Percentiles rank a stretch among this genome's conserved stretches.
These are phyloP conservation scores for Caenorhabditis briggsae DNA, from an alignment of 1,140 invertebrate genomes.

Conservation along the genomic window DNA sequence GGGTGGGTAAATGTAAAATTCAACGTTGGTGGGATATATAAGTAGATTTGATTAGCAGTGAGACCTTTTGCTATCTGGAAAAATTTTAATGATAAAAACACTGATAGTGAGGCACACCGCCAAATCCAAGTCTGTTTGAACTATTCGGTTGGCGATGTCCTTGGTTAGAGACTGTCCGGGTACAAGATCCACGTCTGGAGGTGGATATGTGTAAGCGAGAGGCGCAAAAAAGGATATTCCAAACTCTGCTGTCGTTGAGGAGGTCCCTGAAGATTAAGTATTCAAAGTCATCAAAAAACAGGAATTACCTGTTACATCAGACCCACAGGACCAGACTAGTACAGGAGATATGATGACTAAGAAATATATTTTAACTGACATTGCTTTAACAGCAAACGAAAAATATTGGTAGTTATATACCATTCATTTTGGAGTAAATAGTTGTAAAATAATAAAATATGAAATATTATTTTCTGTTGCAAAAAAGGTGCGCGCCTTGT, in stretches of 20 bases:
- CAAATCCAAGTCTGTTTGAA: slow-evolving; percentile 13
- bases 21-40: neutral
- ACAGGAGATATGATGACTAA: neutral
- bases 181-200: neutral
- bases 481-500: neutral
- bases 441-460: slow-evolving; percentile 2
- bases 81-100: neutral
- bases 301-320: neutral
- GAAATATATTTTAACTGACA: neutral
- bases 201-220: neutral
- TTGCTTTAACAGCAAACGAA: neutral
- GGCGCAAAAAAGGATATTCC: slow-evolving; percentile 19
- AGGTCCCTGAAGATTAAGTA: neutral
- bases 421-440: neutral
- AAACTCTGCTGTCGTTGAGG: neutral
- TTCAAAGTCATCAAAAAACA: no score
- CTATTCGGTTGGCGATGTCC: neutral
- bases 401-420: neutral
- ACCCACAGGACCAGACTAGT: neutral
- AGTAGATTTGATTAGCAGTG: slow-evolving; percentile 17
- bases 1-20: slow-evolving; percentile 15
- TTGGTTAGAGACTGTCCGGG: neutral
- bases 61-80: neutral
- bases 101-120: neutral
- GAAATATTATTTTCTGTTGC: neutral